Evolutionary conservation across 1,140 invertebrate species (phyloP).

Genomic region (Neuroterus valhalla): DNA sequence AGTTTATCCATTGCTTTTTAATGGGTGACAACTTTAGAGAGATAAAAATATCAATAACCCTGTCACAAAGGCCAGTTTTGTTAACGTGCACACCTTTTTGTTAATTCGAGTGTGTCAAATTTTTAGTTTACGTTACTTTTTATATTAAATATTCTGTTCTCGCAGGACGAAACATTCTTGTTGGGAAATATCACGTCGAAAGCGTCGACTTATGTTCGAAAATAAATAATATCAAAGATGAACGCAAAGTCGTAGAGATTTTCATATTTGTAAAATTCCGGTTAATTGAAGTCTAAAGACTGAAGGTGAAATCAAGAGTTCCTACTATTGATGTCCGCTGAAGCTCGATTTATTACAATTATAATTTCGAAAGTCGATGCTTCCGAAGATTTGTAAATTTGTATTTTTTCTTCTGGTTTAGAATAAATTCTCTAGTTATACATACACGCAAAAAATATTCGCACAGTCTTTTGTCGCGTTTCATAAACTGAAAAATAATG

Average conservation of each 20-base stretch:
- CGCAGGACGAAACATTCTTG: constrained; percentile 15
- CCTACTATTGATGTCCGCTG: background rate
- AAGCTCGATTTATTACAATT: background rate
- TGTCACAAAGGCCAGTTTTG: constrained; percentile 15
- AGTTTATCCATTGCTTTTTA: background rate
- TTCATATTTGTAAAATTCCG: background rate
- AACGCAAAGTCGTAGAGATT: background rate
- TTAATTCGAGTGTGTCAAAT: constrained; percentile 22
- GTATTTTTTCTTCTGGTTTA: constrained; percentile 24
- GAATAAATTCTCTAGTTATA: constrained; percentile 16
- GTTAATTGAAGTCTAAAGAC: background rate
- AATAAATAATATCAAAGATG: background rate
- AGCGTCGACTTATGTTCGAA: background rate
- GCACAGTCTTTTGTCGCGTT: constrained; percentile 4
- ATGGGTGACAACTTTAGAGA: constrained; percentile 1
- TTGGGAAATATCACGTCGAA: constrained; percentile 16
- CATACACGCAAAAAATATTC: constrained; percentile 16
- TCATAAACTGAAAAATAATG: background rate
- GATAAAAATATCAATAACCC: constrained; percentile 18
- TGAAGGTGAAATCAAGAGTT: background rate
- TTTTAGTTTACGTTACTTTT: constrained; percentile 20
- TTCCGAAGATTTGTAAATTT: constrained; percentile 20
- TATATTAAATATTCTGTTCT: background rate
- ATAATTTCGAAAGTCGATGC: constrained; percentile 3
- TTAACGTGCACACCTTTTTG: constrained; percentile 7